These are phyloP conservation scores for Clarias gariepinus DNA, from an alignment of 2,113 vertebrate genomes.

Conservation along the genomic window DNA sequence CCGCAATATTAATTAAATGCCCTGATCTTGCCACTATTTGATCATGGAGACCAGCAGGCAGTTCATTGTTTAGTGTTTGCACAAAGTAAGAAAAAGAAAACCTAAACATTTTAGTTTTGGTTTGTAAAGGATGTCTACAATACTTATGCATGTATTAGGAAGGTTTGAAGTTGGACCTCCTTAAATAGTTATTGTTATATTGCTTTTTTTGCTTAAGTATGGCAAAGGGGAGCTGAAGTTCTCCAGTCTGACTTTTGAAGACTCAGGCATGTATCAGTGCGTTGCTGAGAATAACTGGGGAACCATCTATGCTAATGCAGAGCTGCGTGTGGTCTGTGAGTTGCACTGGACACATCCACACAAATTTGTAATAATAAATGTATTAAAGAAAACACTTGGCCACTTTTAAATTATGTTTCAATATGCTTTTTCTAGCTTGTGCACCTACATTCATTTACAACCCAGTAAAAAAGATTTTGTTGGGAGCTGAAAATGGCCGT, in stretches of 20 bases:
- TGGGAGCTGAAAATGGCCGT: slow-evolving; percentile 86
- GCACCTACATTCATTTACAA: slow-evolving; percentile 92
- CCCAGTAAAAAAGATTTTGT: slow-evolving; percentile 88
- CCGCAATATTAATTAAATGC: not conserved
- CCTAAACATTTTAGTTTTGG: not conserved
- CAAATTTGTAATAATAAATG: not conserved
- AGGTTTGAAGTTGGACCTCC: not conserved
- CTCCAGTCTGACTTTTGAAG: slow-evolving; percentile 84
- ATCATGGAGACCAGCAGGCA: not conserved
- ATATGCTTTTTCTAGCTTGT: slow-evolving; percentile 73
- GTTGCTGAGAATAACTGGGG: slow-evolving; percentile 91
- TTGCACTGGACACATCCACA: slow-evolving; percentile 13
- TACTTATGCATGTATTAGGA: not conserved
- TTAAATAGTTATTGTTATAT: not conserved
- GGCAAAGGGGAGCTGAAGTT: slow-evolving; percentile 91
- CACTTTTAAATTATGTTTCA: not conserved
- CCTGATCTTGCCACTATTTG: too few relatives aligned
- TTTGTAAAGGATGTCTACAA: not conserved
- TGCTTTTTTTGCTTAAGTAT: slow-evolving; percentile 70
- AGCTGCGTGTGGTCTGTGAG: slow-evolving; percentile 93
- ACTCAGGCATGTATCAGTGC: slow-evolving; percentile 98
- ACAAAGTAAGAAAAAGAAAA: too few relatives aligned
- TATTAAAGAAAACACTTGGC: not conserved
- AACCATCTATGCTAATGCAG: slow-evolving; percentile 93
- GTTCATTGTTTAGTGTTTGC: not conserved